A percentile compares a stretch with the other conserved stretches of the same genome.
Evolutionary conservation across 2,888 invertebrate genomes (phyloP).

Genomic region (Sphaerophoria rueppellii): DNA sequence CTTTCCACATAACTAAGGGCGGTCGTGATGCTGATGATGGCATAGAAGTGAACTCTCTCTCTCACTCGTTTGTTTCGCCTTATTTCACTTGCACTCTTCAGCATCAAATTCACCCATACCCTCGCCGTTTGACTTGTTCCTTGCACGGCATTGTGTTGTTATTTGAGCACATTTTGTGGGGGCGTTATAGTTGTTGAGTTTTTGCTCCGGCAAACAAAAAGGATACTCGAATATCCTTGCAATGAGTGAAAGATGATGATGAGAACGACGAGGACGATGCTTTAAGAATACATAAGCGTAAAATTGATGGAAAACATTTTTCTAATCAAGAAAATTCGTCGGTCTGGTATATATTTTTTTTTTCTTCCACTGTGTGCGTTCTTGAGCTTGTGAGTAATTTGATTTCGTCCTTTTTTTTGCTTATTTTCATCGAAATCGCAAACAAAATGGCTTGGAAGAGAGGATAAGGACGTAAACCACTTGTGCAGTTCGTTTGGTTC

Average conservation of each 20-base stretch:
- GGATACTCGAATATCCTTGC: constrained; percentile 47
- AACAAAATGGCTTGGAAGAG: constrained; percentile 8
- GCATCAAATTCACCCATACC: background rate
- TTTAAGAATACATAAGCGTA: constrained; percentile 28
- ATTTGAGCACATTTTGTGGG: background rate
- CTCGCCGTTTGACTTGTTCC: constrained; percentile 23
- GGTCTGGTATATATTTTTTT: background rate
- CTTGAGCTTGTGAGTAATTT: constrained; percentile 38
- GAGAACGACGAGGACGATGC: constrained; percentile 5
- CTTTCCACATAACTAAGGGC: constrained; percentile 13
- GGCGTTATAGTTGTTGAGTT: background rate
- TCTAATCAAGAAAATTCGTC: constrained; percentile 57
- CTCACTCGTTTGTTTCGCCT: constrained; percentile 41
- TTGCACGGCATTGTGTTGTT: constrained; percentile 44
- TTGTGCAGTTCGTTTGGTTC: background rate
- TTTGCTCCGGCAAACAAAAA: constrained; percentile 1
- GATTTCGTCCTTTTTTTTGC: constrained; percentile 37
- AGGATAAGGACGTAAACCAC: background rate
- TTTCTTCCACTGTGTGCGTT: constrained; percentile 32
- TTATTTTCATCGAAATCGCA: background rate
- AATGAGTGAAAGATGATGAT: background rate
- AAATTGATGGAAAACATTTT: constrained; percentile 53
- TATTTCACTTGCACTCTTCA: constrained; percentile 49
- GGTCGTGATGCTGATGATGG: too few species aligned
- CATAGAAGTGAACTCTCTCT: constrained; percentile 42